These are phyloP conservation scores for Pelobates fuscus DNA, from an alignment of 2,113 vertebrate species.

Conservation along the genomic window DNA sequence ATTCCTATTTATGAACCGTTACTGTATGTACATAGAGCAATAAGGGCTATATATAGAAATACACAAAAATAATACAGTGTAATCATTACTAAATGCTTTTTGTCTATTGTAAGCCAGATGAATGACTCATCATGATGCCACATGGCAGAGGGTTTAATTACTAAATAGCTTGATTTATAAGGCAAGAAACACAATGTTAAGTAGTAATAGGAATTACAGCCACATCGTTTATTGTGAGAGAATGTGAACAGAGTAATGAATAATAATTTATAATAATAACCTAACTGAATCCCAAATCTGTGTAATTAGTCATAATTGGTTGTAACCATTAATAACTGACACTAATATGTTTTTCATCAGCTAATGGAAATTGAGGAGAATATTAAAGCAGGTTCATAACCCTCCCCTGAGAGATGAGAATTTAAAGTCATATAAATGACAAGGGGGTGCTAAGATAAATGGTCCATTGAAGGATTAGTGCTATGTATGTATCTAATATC, in stretches of 20 bases:
- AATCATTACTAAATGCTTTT: not conserved
- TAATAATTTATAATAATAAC: slow-evolving; percentile 5
- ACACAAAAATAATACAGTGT: not conserved
- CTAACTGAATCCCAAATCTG: not conserved
- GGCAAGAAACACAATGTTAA: not conserved
- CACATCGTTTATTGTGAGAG: not conserved
- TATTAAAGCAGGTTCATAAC: not conserved
- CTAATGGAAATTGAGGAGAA: not conserved
- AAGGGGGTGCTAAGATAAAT: too few species aligned
- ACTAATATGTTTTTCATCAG: not conserved
- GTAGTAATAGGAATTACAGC: not conserved
- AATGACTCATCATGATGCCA: not conserved
- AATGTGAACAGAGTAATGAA: not conserved
- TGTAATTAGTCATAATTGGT: slow-evolving; percentile 16
- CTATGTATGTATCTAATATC: too few species aligned
- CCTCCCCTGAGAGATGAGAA: not conserved
- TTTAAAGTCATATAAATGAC: too few species aligned
- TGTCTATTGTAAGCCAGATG: not conserved
- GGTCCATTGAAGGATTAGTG: too few species aligned
- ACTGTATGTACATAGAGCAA: not conserved
- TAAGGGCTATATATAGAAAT: not conserved
- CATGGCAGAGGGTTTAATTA: not conserved
- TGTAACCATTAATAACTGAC: not conserved
- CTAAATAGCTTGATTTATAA: not conserved
- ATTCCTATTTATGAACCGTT: not conserved